Base-by-base conservation (phyloP, 1,140 invertebrate species). In the Atta texana region DNA sequence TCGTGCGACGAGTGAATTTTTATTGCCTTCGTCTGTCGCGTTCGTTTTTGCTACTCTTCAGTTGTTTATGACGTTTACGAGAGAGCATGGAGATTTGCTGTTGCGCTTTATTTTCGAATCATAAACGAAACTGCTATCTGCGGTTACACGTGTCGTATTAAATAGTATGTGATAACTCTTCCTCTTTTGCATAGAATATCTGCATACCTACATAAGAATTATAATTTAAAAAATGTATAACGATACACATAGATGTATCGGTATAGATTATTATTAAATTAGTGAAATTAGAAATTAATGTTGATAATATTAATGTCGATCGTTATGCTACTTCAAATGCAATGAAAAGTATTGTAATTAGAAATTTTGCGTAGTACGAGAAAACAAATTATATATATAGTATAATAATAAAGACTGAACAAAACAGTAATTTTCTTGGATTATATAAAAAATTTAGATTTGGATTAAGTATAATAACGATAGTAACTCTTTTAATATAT, bases 1-100 rank as follows among this genome's bases (percentile, higher is more conserved):
- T 85, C 91, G 89, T 91, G 87, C 78, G 85, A 88, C 86, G 80
- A 85, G 63, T 80, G 39, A 88, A 75, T 87, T 91, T 84, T 84
- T 57, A 75, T 75, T 84, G n/a, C 55, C 10, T 28, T 84, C 69
- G 16, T 69, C 39, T 28, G 66, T 44, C 57, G 44, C 57, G 44
- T 51, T 68, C 31, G 71, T 57, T 68, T 76, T 85, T 69, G 81
- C 72, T 61, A 57, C 64, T 87, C 71, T 85, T 87, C 74, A 75
- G 31, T 75, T 87, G 59, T 86, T 76, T 44, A 34, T 84, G 80
- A 84, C 80, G n/a, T 84, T 84, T 84, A 84, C 55, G 80, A 84
- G 80, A 61, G 55, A 69, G 18, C n/a, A 51, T n/a, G 2, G 49
- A 68, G 63, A 80, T 74, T 74, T 61, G 69, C 44, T 34, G 59